A percentile compares a stretch with the other conserved stretches of the same genome.
Conservation (phyloP, 2,797 vertebrate species). For the Gymnoscopelus braueri region DNA sequence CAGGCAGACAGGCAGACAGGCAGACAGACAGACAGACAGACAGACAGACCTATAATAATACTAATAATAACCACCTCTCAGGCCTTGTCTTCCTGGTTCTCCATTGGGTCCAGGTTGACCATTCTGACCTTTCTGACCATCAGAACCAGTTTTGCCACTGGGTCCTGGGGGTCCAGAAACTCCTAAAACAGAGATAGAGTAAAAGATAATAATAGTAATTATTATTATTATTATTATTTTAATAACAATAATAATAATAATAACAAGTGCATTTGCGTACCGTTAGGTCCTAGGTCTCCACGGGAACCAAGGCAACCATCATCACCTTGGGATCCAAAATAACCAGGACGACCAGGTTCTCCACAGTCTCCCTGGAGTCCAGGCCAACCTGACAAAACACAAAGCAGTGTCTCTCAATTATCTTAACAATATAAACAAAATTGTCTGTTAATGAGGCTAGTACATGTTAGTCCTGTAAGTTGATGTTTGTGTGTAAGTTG, state of each 20-base stretch:
- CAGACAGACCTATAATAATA: too few relatives aligned
- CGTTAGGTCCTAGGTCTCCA: constrained; percentile 61
- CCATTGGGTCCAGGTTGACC: constrained; percentile 72
- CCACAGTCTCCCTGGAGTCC: constrained; percentile 70
- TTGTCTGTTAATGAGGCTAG: too few relatives aligned
- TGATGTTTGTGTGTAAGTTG: too few relatives aligned
- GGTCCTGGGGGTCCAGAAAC: constrained; percentile 71
- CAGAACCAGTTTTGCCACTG: constrained; percentile 62
- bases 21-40: too few relatives aligned
- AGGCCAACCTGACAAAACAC: constrained; percentile 44
- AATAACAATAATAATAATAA: too few relatives aligned
- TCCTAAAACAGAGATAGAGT: constrained; percentile 61
- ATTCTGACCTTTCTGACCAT: constrained; percentile 64
- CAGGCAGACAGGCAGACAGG: too few relatives aligned
- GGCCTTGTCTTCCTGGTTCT: constrained; percentile 60
- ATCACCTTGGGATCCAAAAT: constrained; percentile 36
- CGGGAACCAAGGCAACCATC: constrained; percentile 45
- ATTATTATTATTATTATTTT: too few relatives aligned
- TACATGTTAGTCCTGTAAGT: too few relatives aligned
- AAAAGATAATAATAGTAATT: background rate
- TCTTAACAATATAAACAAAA: too few relatives aligned
- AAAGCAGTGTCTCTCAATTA: background rate
- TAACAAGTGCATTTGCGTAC: constrained; percentile 10
- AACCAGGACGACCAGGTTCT: constrained; percentile 20
- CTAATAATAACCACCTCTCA: constrained; percentile 67